Percentiles rank a stretch among this genome's conserved stretches.
These are phyloP conservation scores for Conchocele bisecta DNA, from an alignment of 2,888 invertebrate species.

Conservation along the genomic window DNA sequence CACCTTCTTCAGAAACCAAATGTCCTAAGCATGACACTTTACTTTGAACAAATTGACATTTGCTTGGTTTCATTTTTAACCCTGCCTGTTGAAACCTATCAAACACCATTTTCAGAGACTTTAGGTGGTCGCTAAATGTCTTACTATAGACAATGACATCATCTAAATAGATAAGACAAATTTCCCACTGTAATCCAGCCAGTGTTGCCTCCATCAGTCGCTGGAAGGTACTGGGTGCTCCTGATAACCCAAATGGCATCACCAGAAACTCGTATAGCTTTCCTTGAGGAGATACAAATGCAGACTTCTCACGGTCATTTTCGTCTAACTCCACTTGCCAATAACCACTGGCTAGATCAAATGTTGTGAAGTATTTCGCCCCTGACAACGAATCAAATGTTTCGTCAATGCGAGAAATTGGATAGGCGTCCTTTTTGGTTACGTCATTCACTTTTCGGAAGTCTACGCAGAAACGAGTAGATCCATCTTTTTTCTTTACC, in stretches of 20 bases:
- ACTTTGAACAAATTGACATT: neutral
- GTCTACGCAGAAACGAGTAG: neutral
- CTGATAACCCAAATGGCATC: neutral
- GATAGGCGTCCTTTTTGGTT: slow-evolving; percentile 2
- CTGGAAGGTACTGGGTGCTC: neutral
- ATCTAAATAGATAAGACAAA: neutral
- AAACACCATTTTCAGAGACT: neutral
- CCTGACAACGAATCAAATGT: slow-evolving; percentile 1
- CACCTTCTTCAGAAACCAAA: neutral
- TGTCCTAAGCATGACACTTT: neutral
- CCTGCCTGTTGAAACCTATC: neutral
- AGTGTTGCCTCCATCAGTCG: neutral
- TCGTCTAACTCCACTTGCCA: slow-evolving; percentile 13
- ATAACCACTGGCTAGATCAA: slow-evolving; percentile 7
- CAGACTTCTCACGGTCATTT: neutral
- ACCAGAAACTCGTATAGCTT: neutral
- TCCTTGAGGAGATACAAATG: neutral
- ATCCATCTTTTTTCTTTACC: slow-evolving; percentile 10
- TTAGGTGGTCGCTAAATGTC: neutral
- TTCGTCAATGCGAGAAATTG: neutral
- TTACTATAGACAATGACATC: neutral
- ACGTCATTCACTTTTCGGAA: neutral
- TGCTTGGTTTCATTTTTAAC: slow-evolving; percentile 4
- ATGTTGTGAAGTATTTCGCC: slow-evolving; percentile 1
- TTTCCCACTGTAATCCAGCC: slow-evolving; percentile 1